A percentile compares a stretch with the other conserved stretches of the same genome.
Conservation (phyloP, 1,140 invertebrate genomes). For the Hormaphis cornu region DNA sequence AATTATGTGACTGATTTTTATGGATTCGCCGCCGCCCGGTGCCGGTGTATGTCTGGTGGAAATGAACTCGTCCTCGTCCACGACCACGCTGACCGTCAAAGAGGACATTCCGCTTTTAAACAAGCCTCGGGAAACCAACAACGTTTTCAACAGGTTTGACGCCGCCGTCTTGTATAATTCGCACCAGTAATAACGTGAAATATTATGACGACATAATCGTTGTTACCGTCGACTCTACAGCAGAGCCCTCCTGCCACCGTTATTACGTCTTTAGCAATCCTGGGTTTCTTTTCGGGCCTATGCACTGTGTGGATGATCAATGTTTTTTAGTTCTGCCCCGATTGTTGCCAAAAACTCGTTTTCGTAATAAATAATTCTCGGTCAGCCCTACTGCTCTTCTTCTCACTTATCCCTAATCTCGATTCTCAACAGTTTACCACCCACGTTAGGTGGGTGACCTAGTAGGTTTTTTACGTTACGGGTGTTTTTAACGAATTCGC, state of each 20-base stretch:
- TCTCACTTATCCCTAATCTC: no score
- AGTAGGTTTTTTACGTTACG: no score
- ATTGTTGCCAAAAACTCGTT: no score
- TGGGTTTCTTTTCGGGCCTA: no score
- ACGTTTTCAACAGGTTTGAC: constrained; percentile 48
- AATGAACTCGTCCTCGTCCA: constrained; percentile 38
- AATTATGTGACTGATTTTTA: constrained; percentile 31
- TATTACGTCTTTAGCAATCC: not conserved
- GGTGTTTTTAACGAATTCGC: no score
- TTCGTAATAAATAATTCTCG: no score
- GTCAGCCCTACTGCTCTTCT: no score
- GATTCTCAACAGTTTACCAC: no score
- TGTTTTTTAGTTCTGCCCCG: no score
- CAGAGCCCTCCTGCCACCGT: not conserved
- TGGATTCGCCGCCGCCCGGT: constrained; percentile 21
- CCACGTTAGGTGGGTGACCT: no score
- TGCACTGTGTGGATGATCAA: no score
- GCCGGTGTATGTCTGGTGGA: constrained; percentile 40
- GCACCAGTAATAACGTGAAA: not conserved
- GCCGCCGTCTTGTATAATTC: constrained; percentile 34
- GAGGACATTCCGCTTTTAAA: constrained; percentile 56
- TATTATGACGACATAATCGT: not conserved
- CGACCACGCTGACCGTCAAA: constrained; percentile 42
- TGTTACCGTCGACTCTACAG: not conserved
- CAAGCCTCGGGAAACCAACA: constrained; percentile 47